A percentile compares a stretch with the other conserved stretches of the same genome.
phyloP scores from a whole-genome alignment of 2,797 vertebrate genomes.

The Eulemur mongoz region DNA sequence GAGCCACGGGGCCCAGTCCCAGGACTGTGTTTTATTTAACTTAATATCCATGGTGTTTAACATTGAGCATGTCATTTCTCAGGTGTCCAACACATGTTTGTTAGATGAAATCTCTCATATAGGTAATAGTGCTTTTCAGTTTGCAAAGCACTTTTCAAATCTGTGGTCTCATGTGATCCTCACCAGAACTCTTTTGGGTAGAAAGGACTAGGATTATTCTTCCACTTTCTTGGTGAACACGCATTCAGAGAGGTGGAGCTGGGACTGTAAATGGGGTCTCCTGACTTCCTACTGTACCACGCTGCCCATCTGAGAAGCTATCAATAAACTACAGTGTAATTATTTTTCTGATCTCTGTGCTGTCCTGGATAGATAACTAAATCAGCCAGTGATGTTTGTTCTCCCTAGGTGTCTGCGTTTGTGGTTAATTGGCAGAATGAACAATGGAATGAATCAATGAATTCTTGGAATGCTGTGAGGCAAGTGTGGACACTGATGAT shows the following conservation, averaged over 20 bases:
- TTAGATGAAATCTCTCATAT: not conserved
- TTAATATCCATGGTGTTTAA: not conserved
- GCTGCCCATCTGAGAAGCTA: not conserved
- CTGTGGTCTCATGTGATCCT: not conserved
- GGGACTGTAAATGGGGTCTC: accelerated
- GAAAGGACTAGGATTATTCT: not conserved
- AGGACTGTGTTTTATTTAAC: not conserved
- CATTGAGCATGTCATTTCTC: not conserved
- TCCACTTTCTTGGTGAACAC: not conserved
- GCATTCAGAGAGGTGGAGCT: not conserved
- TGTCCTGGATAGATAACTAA: not conserved
- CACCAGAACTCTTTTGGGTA: not conserved
- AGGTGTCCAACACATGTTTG: not conserved
- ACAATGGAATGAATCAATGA: not conserved
- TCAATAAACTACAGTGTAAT: not conserved
- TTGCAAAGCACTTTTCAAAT: not conserved
- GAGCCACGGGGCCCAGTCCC: not conserved
- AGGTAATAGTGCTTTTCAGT: not conserved
- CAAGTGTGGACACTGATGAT: not conserved
- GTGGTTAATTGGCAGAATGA: not conserved
- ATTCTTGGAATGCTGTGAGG: constrained; percentile 8
- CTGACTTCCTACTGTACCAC: too few species aligned
- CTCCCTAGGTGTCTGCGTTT: not conserved
- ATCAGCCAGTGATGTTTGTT: not conserved
- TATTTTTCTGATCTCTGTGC: not conserved